These are phyloP conservation scores for Chaetodon trifascialis DNA, from an alignment of 2,113 vertebrate genomes.

Conservation along the genomic window DNA sequence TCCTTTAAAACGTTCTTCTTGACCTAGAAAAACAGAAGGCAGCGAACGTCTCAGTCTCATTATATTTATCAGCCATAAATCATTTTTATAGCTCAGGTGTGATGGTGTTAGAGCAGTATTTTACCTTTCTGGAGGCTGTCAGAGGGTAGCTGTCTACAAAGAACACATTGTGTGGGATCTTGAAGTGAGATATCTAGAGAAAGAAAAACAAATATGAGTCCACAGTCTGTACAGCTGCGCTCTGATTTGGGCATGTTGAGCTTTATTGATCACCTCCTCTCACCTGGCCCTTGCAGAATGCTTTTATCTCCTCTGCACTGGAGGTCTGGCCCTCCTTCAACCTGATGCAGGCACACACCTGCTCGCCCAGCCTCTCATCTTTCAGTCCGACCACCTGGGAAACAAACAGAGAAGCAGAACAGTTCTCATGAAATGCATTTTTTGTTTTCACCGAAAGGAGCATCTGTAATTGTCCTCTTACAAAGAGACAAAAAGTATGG, in stretches of 20 bases:
- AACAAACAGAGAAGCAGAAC: slow-evolving; percentile 4
- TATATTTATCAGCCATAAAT: background rate
- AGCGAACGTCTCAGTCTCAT: background rate
- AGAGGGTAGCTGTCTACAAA: slow-evolving; percentile 90
- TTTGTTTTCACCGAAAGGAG: background rate
- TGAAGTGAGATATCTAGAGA: slow-evolving; percentile 92
- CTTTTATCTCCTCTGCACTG: slow-evolving; percentile 88
- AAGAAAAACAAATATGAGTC: background rate
- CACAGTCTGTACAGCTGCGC: too few species aligned
- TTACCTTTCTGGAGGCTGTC: slow-evolving; percentile 92
- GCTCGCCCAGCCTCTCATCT: slow-evolving; percentile 91
- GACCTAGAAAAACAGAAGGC: slow-evolving; percentile 56
- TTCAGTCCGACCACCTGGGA: slow-evolving; percentile 94
- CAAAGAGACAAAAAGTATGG: background rate
- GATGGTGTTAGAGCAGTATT: background rate
- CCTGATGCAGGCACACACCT: slow-evolving; percentile 93
- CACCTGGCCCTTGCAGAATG: slow-evolving; percentile 95
- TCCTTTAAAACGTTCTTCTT: slow-evolving; percentile 74
- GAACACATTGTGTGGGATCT: slow-evolving; percentile 90
- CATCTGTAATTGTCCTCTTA: background rate
- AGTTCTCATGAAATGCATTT: background rate
- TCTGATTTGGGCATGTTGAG: background rate
- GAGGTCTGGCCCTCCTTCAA: slow-evolving; percentile 83
- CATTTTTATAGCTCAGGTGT: background rate
- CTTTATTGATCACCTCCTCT: slow-evolving; percentile 1